A percentile compares a stretch with the other conserved stretches of the same genome.
These are phyloP conservation scores for Malthinus flaveolus DNA, from an alignment of 2,888 invertebrate species.

Conservation along the genomic window DNA sequence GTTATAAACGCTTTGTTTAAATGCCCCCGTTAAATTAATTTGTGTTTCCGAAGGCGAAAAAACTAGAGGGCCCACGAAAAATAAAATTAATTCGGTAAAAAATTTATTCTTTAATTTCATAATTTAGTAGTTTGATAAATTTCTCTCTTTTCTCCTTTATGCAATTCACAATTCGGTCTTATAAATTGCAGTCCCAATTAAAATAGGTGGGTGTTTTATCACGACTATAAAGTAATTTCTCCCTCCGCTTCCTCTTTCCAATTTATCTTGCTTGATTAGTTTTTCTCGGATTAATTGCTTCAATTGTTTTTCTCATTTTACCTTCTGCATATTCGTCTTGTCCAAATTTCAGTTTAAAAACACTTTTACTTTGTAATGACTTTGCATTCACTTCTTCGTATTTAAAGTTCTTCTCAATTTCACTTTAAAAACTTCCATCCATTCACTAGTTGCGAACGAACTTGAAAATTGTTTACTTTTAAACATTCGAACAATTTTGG, in stretches of 20 bases:
- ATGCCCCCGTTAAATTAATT: slow-evolving; percentile 1
- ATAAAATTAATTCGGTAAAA: not conserved
- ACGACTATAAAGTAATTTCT: slow-evolving; percentile 55
- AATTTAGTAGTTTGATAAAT: slow-evolving; percentile 26
- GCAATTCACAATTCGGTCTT: slow-evolving; percentile 40
- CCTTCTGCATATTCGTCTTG: slow-evolving; percentile 53
- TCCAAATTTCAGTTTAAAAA: slow-evolving; percentile 46
- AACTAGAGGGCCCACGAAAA: not conserved
- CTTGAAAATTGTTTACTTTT: slow-evolving; percentile 5
- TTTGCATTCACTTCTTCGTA: slow-evolving; percentile 21
- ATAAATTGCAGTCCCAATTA: slow-evolving; percentile 53
- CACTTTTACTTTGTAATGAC: slow-evolving; percentile 27
- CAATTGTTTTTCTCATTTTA: slow-evolving; percentile 57
- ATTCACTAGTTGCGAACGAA: slow-evolving; percentile 1
- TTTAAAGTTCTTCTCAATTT: slow-evolving; percentile 19
- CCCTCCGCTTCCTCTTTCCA: slow-evolving; percentile 47
- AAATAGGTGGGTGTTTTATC: slow-evolving; percentile 56
- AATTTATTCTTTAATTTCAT: slow-evolving; percentile 14
- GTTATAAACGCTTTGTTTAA: slow-evolving; percentile 4
- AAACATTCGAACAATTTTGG: too few species aligned
- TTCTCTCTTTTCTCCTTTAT: slow-evolving; percentile 24
- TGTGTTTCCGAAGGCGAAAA: not conserved
- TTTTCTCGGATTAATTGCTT: slow-evolving; percentile 57
- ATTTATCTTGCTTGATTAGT: slow-evolving; percentile 58
- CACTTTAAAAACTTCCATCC: slow-evolving; percentile 12